These are phyloP conservation scores for Dichetophora obliterata DNA, from an alignment of 2,888 invertebrate species.

Conservation along the genomic window DNA sequence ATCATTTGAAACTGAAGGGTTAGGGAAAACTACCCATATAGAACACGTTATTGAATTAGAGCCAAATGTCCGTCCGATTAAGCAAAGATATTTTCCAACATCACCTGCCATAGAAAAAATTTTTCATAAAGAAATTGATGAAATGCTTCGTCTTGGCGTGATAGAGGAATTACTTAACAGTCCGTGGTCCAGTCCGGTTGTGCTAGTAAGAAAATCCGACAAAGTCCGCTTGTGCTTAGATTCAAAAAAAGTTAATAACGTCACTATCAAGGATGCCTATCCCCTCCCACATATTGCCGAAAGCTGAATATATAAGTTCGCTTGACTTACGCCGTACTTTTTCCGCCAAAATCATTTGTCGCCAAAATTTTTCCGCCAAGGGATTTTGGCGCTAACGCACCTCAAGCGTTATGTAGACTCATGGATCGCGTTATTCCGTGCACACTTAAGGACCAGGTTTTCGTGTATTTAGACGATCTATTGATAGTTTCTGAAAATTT, in stretches of 20 bases:
- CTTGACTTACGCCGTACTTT: too few species aligned
- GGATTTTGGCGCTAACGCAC: background rate
- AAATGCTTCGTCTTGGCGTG: background rate
- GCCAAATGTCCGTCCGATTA: background rate
- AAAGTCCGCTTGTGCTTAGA: too few species aligned
- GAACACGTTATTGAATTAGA: background rate
- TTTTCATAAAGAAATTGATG: background rate
- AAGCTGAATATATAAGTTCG: too few species aligned
- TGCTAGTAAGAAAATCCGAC: background rate
- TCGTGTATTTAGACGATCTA: conserved; percentile 28
- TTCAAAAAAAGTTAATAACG: too few species aligned
- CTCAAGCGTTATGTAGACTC: conserved; percentile 19
- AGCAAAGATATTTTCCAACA: conserved; percentile 5
- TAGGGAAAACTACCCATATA: background rate
- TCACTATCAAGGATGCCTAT: too few species aligned
- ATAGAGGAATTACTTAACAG: conserved; percentile 6
- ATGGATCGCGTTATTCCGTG: conserved; percentile 35
- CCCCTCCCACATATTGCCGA: too few species aligned
- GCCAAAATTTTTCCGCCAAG: conserved; percentile 36
- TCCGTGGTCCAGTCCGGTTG: conserved; percentile 12
- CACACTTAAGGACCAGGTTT: too few species aligned
- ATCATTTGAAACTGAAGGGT: background rate
- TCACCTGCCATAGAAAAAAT: background rate
- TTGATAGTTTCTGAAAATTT: too few species aligned
- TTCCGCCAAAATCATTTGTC: too few species aligned